phyloP scores from a whole-genome alignment of 2,888 invertebrate genomes.

The Ptychoptera contaminata region DNA sequence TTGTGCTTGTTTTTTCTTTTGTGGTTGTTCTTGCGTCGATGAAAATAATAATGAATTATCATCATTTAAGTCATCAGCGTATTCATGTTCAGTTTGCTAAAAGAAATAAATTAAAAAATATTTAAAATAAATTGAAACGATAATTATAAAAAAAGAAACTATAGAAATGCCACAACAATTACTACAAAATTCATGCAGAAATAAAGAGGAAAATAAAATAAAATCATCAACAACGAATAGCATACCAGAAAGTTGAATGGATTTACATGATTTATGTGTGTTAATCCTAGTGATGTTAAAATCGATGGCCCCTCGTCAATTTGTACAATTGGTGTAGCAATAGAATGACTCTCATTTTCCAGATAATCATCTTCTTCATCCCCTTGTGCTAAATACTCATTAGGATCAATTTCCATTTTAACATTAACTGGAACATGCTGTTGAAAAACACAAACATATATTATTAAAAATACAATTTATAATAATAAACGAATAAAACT shows the following conservation, averaged over 20 bases:
- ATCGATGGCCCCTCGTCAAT: constrained; percentile 14
- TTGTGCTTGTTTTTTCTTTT: constrained; percentile 1
- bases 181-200: neutral
- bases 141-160: neutral
- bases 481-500: too few species aligned
- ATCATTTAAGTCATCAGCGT: neutral
- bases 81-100: neutral
- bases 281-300: constrained; percentile 17
- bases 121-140: neutral
- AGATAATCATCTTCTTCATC: constrained; percentile 6
- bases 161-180: neutral
- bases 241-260: constrained; percentile 12
- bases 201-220: neutral
- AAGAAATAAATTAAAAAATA: neutral
- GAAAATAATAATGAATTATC: neutral
- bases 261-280: constrained; percentile 15
- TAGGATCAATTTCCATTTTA: constrained; percentile 27
- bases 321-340: neutral
- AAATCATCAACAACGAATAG: neutral
- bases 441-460: too few species aligned
- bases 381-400: constrained; percentile 24
- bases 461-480: too few species aligned
- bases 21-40: neutral
- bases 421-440: constrained; percentile 5
- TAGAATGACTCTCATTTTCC: neutral